Conservation (phyloP, 2,797 vertebrate species). For the Coranthus polyacanthus region DNA sequence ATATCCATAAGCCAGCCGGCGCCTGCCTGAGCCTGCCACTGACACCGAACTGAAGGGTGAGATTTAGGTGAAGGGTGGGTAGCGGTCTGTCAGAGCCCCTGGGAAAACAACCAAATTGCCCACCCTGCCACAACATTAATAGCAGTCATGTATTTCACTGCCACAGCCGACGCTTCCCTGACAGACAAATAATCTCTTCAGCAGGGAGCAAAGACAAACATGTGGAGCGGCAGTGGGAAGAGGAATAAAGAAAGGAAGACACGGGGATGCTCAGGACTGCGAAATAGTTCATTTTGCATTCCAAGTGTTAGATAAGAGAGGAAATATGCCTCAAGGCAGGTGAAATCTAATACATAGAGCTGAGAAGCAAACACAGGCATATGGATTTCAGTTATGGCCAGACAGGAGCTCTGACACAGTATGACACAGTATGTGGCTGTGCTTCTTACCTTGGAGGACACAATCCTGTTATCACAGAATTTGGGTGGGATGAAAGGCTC, state of each 20-base stretch:
- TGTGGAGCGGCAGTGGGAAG: conserved; percentile 45
- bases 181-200: conserved; percentile 75
- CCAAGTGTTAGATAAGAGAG: conserved; percentile 46
- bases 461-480: conserved; percentile 97
- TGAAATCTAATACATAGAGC: conserved; percentile 25
- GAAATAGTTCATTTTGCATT: conserved; percentile 46
- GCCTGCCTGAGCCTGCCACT: conserved; percentile 31
- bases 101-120: conserved; percentile 58
- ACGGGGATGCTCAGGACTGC: conserved; percentile 20
- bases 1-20: conserved; percentile 40
- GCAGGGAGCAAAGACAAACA: conserved; percentile 37
- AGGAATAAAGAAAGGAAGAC: conserved; percentile 26
- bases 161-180: conserved; percentile 52
- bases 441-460: conserved; percentile 95
- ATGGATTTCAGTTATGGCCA: conserved; percentile 14
- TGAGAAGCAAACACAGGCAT: conserved; percentile 18
- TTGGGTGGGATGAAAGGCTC: conserved; percentile 91
- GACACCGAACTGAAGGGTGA: conserved; percentile 28
- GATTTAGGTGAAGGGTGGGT: conserved; percentile 34
- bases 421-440: neutral
- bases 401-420: neutral
- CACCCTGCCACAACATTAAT: conserved; percentile 65
- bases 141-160: conserved; percentile 72
- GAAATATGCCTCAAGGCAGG: conserved; percentile 33
- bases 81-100: conserved; percentile 41